Conservation (phyloP, 2,113 vertebrate species). For the Indicator indicator region DNA sequence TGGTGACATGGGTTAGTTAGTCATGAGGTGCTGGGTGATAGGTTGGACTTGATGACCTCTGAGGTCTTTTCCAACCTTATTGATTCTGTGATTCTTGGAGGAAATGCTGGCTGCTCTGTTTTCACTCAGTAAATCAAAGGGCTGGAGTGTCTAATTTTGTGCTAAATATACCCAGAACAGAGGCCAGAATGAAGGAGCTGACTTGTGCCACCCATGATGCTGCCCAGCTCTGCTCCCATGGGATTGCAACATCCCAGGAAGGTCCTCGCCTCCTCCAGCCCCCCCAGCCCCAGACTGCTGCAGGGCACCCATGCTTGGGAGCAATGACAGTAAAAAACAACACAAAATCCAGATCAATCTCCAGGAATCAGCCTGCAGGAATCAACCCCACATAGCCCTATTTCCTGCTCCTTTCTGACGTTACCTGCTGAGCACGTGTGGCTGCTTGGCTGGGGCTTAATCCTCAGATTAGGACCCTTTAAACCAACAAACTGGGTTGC, state of each 20-base stretch:
- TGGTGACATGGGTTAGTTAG: no score
- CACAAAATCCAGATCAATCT: not conserved
- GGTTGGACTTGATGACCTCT: no score
- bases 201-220: not conserved
- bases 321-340: not conserved
- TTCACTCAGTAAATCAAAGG: not conserved
- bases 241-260: accelerated
- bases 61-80: no score
- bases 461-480: not conserved
- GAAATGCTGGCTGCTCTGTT: not conserved
- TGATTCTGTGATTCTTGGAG: not conserved
- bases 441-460: not conserved
- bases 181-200: not conserved
- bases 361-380: not conserved
- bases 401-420: not conserved
- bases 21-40: no score
- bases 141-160: not conserved
- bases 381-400: not conserved
- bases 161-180: not conserved
- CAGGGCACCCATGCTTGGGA: accelerated
- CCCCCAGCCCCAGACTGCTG: accelerated
- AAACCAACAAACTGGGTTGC: not conserved
- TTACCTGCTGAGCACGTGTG: accelerated
- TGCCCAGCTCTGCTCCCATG: not conserved
- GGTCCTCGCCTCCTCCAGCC: not conserved